Evolutionary conservation across 2,888 invertebrate species (phyloP).

Genomic region (Orchestes rusci): DNA sequence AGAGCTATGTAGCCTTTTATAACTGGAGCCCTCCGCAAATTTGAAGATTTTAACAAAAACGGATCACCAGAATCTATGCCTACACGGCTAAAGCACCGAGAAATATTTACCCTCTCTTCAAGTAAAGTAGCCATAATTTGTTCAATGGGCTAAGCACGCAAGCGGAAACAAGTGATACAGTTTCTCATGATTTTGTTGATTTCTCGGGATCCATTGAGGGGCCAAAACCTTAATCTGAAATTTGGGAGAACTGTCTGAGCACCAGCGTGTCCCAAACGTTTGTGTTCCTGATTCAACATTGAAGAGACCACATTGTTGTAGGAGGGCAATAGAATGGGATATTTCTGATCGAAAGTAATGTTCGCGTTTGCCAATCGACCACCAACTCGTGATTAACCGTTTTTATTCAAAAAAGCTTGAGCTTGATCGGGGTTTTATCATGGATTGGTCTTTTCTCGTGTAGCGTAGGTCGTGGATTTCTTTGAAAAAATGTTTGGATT

Average conservation of each 20-base stretch:
- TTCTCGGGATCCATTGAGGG: conserved; percentile 13
- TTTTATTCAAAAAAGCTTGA: conserved; percentile 19
- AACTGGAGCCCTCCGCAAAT: conserved; percentile 14
- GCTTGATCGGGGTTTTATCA: too few relatives aligned
- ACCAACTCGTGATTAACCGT: conserved; percentile 16
- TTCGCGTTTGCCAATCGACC: conserved; percentile 17
- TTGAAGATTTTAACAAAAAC: conserved; percentile 19
- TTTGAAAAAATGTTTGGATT: too few relatives aligned
- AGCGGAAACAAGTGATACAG: conserved; percentile 8
- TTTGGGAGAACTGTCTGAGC: too few relatives aligned
- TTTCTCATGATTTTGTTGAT: conserved; percentile 4
- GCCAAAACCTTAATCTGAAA: conserved; percentile 11
- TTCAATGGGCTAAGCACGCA: not conserved
- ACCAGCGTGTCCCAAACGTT: too few relatives aligned
- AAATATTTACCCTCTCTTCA: too few relatives aligned
- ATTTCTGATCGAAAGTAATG: conserved; percentile 10
- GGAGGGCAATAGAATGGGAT: too few relatives aligned
- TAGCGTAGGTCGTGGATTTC: too few relatives aligned
- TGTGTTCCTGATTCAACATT: too few relatives aligned
- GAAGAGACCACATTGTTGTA: too few relatives aligned
- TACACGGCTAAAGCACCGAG: conserved; percentile 8
- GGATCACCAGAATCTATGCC: conserved; percentile 27
- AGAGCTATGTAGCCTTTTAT: conserved; percentile 10
- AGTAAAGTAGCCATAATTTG: too few relatives aligned
- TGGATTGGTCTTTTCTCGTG: not conserved